These are phyloP conservation scores for Crossoptilon crossoptilon DNA, from an alignment of 2,797 vertebrate species.

Conservation along the genomic window DNA sequence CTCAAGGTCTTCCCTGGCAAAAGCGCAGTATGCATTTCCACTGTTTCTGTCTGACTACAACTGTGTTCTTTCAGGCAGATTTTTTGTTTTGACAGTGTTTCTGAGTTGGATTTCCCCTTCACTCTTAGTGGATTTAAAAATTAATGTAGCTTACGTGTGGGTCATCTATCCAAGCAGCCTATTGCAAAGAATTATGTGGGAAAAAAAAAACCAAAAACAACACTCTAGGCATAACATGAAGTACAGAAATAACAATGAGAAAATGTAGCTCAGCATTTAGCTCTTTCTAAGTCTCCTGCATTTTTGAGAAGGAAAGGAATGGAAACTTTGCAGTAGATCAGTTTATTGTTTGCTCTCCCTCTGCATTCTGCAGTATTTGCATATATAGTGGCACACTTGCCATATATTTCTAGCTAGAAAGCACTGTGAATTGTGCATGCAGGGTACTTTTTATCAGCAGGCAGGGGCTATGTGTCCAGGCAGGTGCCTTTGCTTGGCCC, in stretches of 20 bases:
- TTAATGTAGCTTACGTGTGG: slow-evolving; percentile 34
- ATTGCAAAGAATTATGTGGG: slow-evolving; percentile 28
- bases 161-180: slow-evolving; percentile 42
- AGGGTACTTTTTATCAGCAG: not conserved
- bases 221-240: slow-evolving; percentile 3
- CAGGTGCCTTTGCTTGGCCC: not conserved
- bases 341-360: not conserved
- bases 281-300: slow-evolving; percentile 48
- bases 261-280: slow-evolving; percentile 57
- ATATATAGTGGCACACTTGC: slow-evolving; percentile 24
- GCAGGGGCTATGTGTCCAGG: not conserved
- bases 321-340: not conserved
- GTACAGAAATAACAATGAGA: slow-evolving; percentile 63
- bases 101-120: slow-evolving; percentile 46
- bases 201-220: not conserved
- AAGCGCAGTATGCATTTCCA: not conserved
- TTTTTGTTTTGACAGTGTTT: slow-evolving; percentile 46
- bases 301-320: slow-evolving; percentile 58
- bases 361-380: slow-evolving; percentile 5
- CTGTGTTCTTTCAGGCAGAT: slow-evolving; percentile 42
- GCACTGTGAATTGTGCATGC: not conserved
- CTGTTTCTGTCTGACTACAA: not conserved
- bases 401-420: slow-evolving; percentile 39
- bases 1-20: not conserved
- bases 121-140: slow-evolving; percentile 53